A percentile compares a stretch with the other conserved stretches of the same genome.
These are phyloP conservation scores for Chelidonichthys spinosus DNA, from an alignment of 2,797 vertebrate genomes.

Conservation along the genomic window DNA sequence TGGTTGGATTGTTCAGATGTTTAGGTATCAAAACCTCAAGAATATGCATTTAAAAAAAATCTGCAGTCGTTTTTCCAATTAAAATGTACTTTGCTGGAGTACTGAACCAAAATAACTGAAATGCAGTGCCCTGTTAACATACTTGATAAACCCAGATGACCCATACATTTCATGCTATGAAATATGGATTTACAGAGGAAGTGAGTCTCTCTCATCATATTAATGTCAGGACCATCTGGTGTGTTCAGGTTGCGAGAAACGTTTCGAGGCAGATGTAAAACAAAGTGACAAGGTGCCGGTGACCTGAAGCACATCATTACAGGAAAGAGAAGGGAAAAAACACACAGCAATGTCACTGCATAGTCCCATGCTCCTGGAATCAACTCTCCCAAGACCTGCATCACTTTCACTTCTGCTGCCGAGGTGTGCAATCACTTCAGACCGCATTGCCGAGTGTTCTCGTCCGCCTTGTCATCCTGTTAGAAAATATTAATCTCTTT, in stretches of 20 bases:
- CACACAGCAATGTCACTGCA: not conserved
- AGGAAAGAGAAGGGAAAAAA: not conserved
- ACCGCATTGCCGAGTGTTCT: constrained; percentile 4
- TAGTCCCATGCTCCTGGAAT: constrained; percentile 32
- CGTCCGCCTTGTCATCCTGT: not conserved
- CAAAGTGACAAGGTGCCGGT: constrained; percentile 49
- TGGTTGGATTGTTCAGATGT: not conserved
- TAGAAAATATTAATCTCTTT: not conserved
- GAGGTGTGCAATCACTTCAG: not conserved
- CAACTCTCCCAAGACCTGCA: constrained; percentile 31
- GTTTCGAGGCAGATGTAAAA: constrained; percentile 38
- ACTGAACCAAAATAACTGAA: not conserved
- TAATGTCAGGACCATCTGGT: constrained; percentile 44
- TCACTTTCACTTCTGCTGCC: constrained; percentile 16
- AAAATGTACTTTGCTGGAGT: not conserved
- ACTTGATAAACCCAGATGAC: constrained; percentile 3
- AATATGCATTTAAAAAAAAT: too few relatives aligned
- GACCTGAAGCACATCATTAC: constrained; percentile 36
- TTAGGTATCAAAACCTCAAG: too few relatives aligned
- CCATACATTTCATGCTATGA: constrained; percentile 5
- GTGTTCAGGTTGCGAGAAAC: constrained; percentile 2
- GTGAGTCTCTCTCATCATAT: constrained; percentile 29
- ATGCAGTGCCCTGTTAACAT: not conserved
- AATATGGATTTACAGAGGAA: constrained; percentile 8
- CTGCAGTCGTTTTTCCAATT: not conserved